Conservation (phyloP, 2,113 vertebrate genomes). For the Physeter macrocephalus region DNA sequence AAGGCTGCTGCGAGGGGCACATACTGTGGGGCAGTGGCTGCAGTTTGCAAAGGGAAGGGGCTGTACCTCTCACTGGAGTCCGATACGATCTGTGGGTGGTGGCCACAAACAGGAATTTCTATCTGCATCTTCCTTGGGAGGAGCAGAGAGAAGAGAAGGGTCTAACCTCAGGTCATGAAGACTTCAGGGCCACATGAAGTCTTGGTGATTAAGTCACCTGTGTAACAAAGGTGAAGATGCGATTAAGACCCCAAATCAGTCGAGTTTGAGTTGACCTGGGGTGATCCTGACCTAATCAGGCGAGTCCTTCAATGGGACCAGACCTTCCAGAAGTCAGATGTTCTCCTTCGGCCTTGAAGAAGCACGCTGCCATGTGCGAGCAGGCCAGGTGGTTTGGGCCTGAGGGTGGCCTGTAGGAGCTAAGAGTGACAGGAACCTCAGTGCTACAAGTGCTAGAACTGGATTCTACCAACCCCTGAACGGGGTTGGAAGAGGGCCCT, state of each 20-base stretch:
- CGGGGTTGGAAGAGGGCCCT: neutral
- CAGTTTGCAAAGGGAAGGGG: neutral
- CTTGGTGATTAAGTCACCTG: neutral
- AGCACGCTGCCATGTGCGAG: neutral
- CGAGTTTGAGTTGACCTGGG: neutral
- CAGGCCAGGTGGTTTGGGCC: neutral
- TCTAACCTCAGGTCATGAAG: rapidly evolving
- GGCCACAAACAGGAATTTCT: neutral
- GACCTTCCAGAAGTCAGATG: neutral
- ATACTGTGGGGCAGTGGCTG: neutral
- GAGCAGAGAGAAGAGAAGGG: neutral
- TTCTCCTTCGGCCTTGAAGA: neutral
- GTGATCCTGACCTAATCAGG: neutral
- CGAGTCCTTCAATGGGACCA: rapidly evolving
- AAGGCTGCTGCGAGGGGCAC: neutral
- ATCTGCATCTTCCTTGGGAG: neutral
- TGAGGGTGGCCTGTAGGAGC: neutral
- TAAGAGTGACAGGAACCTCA: neutral
- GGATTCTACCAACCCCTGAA: neutral
- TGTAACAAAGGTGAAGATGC: neutral
- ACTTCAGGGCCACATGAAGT: neutral
- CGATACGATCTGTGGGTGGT: neutral
- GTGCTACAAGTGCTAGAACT: neutral
- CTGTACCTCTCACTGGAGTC: neutral
- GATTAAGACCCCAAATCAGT: neutral